A percentile compares a stretch with the other conserved stretches of the same genome.
Conservation (phyloP, 2,888 invertebrate species). For the Myathropa florea region DNA sequence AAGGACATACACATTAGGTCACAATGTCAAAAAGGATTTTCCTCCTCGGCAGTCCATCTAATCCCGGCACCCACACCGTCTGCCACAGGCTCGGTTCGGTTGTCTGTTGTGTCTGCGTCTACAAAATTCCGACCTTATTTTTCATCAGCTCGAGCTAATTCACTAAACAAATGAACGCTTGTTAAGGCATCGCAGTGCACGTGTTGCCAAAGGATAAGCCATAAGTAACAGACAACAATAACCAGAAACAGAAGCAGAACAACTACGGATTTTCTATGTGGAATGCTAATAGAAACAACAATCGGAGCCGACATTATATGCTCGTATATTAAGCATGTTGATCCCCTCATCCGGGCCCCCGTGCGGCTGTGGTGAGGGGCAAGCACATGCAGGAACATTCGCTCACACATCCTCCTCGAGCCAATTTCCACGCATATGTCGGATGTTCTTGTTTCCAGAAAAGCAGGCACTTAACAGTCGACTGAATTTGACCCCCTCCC, state of each 20-base stretch:
- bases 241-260: neutral
- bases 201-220: conserved; percentile 19
- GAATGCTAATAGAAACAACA: neutral
- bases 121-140: neutral
- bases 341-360: neutral
- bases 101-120: neutral
- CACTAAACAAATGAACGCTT: conserved; percentile 18
- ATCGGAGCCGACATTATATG: neutral
- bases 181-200: conserved; percentile 7
- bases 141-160: neutral
- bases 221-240: neutral
- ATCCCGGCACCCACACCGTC: neutral
- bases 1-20: neutral
- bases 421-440: conserved; percentile 41
- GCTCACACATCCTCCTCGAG: conserved; percentile 10
- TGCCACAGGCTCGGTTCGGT: neutral
- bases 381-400: conserved; percentile 16
- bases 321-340: conserved; percentile 11
- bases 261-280: neutral
- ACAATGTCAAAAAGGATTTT: neutral
- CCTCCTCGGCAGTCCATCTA: neutral
- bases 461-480: conserved; percentile 56
- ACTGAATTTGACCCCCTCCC: conserved; percentile 20
- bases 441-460: conserved; percentile 27
- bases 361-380: neutral